These are phyloP conservation scores for Astreopora myriophthalma DNA, from an alignment of 64 coral and sea anemone genomes.

Conservation along the genomic window DNA sequence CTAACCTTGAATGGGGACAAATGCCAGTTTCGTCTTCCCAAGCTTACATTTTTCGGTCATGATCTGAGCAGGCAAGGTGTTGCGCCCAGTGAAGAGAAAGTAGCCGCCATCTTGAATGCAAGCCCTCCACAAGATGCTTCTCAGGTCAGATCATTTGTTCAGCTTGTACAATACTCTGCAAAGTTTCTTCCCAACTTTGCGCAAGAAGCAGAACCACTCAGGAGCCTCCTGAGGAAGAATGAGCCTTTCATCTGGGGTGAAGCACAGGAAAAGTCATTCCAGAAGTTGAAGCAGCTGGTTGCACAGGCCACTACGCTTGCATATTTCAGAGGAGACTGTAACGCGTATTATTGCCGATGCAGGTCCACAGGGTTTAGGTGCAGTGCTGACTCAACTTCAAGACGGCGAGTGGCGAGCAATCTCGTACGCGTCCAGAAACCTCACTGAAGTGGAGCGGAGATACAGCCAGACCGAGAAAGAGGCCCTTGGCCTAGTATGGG, in stretches of 20 bases:
- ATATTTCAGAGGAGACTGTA: conserved; percentile 1
- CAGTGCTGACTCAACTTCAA: conserved; percentile 4
- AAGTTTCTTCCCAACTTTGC: conserved; percentile 21
- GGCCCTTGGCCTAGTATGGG: not conserved
- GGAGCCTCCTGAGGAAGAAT: not conserved
- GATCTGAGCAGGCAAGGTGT: not conserved
- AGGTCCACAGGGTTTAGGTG: not conserved
- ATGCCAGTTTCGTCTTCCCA: conserved; percentile 11
- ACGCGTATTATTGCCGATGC: not conserved
- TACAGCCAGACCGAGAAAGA: not conserved
- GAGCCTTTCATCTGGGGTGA: conserved; percentile 16
- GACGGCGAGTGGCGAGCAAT: not conserved
- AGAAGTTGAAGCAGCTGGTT: not conserved
- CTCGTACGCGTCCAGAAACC: not conserved
- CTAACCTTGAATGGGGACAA: not conserved
- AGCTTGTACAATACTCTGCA: not conserved
- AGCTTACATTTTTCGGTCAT: conserved; percentile 21
- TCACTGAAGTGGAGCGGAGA: not conserved
- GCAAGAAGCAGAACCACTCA: conserved; percentile 35
- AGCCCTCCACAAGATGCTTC: not conserved
- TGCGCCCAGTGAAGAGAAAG: not conserved
- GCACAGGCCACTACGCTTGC: not conserved
- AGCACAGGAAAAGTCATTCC: not conserved
- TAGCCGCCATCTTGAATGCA: not conserved
- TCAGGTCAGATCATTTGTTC: conserved; percentile 1